Conservation (phyloP, 2,797 vertebrate species). For the Ibycter americanus region DNA sequence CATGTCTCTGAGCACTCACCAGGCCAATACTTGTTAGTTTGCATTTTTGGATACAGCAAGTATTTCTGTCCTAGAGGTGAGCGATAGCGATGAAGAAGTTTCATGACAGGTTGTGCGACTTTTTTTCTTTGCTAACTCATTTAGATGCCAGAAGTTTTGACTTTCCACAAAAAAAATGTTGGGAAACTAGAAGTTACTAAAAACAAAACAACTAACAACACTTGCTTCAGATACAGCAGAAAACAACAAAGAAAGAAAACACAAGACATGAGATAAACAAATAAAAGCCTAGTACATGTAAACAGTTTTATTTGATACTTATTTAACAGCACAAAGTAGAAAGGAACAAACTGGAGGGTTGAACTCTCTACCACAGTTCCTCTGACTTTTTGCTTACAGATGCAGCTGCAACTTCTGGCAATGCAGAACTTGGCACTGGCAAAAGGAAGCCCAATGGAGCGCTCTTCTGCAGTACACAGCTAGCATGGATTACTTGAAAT, state of each 20-base stretch:
- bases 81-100: not conserved
- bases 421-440: not conserved
- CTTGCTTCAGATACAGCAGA: not conserved
- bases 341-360: not conserved
- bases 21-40: not conserved
- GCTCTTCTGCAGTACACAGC: not conserved
- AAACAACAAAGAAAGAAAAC: not conserved
- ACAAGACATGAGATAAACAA: not conserved
- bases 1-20: not conserved
- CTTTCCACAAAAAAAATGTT: not conserved
- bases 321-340: not conserved
- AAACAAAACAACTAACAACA: not conserved
- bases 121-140: not conserved
- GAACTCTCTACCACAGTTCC: not conserved
- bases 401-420: not conserved
- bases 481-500: not conserved
- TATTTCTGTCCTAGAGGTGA: not conserved
- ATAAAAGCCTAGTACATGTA: not conserved
- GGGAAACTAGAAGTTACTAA: not conserved
- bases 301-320: not conserved
- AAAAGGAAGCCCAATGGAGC: not conserved
- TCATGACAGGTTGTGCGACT: not conserved
- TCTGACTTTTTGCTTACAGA: not conserved
- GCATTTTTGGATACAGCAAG: not conserved
- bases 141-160: not conserved